These are phyloP conservation scores for Sarcophaga carnaria DNA, from an alignment of 2,888 invertebrate species.

Conservation along the genomic window DNA sequence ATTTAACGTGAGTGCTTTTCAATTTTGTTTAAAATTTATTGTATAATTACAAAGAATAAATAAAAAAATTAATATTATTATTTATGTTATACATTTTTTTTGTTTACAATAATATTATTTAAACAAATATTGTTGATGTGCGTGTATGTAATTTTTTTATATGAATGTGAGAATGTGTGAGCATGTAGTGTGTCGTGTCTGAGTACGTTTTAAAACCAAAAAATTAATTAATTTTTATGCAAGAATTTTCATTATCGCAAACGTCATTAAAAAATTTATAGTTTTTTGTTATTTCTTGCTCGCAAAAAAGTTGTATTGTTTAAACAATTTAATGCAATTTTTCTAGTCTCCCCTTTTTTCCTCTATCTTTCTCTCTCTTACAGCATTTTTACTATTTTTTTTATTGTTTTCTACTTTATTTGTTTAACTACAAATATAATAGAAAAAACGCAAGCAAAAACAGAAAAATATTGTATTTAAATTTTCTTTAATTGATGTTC, in stretches of 20 bases:
- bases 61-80: background rate
- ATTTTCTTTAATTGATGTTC: slow-evolving; percentile 19
- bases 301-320: slow-evolving; percentile 47
- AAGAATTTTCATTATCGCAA: slow-evolving; percentile 55
- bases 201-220: slow-evolving; percentile 44
- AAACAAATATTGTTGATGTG: background rate
- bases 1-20: background rate
- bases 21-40: background rate
- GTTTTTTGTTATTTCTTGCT: slow-evolving; percentile 16
- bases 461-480: background rate
- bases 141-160: background rate
- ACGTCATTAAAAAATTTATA: slow-evolving; percentile 61
- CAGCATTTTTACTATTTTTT: background rate
- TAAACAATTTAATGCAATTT: slow-evolving; percentile 60
- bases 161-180: slow-evolving; percentile 6
- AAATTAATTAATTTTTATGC: slow-evolving; percentile 35
- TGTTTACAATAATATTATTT: background rate
- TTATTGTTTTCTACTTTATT: slow-evolving; percentile 23
- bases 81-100: background rate
- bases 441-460: background rate
- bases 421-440: slow-evolving; percentile 15
- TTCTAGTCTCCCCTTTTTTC: slow-evolving; percentile 41
- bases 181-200: background rate
- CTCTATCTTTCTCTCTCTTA: slow-evolving; percentile 14
- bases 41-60: background rate